Evolutionary conservation across 2,797 vertebrate genomes (phyloP), one percentile per base, ranked within the genome.

Genomic region (Premnoplex brunnescens): DNA sequence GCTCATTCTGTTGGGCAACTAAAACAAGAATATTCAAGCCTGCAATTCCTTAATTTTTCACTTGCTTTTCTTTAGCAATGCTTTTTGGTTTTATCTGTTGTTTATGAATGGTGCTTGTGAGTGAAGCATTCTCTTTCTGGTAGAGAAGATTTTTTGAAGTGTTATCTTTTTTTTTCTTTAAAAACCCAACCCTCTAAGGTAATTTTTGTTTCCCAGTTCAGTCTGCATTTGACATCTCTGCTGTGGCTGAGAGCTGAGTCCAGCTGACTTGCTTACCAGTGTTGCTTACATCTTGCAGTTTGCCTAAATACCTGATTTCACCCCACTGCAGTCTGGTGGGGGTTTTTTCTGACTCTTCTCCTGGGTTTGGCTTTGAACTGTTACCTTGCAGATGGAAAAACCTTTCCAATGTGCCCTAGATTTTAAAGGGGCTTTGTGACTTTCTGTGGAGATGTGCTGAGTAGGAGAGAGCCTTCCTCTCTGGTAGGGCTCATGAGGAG

Each of bases 11-110:
- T 46, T 73, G 77, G 52, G 93, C 59, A 71, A 7, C 77, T 79
- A 48, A 86, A 85, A 6, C 28, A 84, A 59, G 39, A 87, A 85
- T 59, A 52, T 85, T 88, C 58, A 41, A 63, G 24, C 48, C 52
- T 82, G 34, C 27, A 36, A 30, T 91, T 87, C 71, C 80, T 82
- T 84, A 15, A n/a, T 81, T 95, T 95, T 91, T 88, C 49, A 58
- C 43, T 77, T 54, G 32, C 26, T 83, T 85, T 93, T 91, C 24
- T 77, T 73, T 77, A 43, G 30, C 39, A 56, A 21, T 62, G 67
- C 9, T n/a, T 79, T 43, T 30, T 27, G 28, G 27, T 14, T 63
- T 85, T 63, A 19, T 54, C 6, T 51, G 6, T 64, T 85, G 54
- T 34, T 94, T 75, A 30, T 67, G 59, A 69, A 44, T 32, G 41